A percentile compares a stretch with the other conserved stretches of the same genome.
Conservation (phyloP, 2,113 vertebrate genomes). For the Catagonus wagneri region DNA sequence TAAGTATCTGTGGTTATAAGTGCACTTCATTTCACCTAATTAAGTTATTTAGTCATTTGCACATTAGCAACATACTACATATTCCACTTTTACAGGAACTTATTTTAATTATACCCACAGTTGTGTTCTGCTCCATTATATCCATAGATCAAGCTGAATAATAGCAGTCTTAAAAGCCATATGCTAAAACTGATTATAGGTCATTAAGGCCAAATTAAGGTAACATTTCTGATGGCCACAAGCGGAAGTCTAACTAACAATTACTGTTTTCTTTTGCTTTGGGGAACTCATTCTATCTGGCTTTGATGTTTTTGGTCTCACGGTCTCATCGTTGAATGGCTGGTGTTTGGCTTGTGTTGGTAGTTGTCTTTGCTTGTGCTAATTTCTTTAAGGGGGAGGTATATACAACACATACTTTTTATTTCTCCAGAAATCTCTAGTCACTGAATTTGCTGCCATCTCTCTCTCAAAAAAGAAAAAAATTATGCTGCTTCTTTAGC, state of each 20-base stretch:
- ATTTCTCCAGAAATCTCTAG: constrained; percentile 51
- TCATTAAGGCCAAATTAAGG: constrained; percentile 82
- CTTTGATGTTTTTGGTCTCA: constrained; percentile 60
- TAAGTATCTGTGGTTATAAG: constrained; percentile 87
- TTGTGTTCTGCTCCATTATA: constrained; percentile 84
- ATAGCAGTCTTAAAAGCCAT: constrained; percentile 78
- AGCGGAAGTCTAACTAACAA: constrained; percentile 77
- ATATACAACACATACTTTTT: background rate
- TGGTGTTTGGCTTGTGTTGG: constrained; percentile 51
- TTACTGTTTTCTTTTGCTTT: constrained; percentile 70
- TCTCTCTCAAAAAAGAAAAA: background rate
- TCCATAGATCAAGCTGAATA: constrained; percentile 83
- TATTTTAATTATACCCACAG: constrained; percentile 83
- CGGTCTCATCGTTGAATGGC: background rate
- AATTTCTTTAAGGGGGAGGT: constrained; percentile 43
- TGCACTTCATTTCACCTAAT: constrained; percentile 90
- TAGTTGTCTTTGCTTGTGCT: constrained; percentile 58
- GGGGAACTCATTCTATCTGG: constrained; percentile 59
- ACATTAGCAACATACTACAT: constrained; percentile 85
- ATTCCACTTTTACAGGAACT: constrained; percentile 86
- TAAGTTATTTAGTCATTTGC: constrained; percentile 90
- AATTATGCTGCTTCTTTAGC: background rate
- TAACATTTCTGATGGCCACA: constrained; percentile 82
- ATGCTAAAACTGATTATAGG: constrained; percentile 82
- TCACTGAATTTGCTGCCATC: background rate